Evolutionary conservation across 2,888 invertebrate species (phyloP).

Genomic region (Charanyca ferruginea): DNA sequence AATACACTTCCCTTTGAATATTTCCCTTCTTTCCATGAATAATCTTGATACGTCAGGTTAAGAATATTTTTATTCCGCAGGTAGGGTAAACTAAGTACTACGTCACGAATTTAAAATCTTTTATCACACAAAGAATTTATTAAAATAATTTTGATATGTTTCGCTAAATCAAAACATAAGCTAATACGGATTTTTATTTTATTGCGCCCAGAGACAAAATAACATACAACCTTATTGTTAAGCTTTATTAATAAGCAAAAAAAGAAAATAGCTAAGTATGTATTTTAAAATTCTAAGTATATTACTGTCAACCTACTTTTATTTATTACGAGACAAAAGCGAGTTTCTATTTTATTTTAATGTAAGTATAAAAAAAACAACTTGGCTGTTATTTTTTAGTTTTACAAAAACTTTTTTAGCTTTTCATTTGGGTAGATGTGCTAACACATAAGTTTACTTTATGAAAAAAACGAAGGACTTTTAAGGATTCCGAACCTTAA

Average conservation of each 20-base stretch:
- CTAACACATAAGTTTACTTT: background rate
- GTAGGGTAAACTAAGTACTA: conserved; percentile 47
- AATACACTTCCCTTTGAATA: conserved; percentile 11
- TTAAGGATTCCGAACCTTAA: no score
- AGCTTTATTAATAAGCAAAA: conserved; percentile 81
- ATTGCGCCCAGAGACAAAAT: conserved; percentile 68
- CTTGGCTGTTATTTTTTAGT: conserved; percentile 52
- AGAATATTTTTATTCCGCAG: background rate
- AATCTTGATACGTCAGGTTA: background rate
- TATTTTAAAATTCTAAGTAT: conserved; percentile 60
- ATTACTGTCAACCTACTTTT: conserved; percentile 69
- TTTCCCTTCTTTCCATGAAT: background rate
- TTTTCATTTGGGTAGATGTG: conserved; percentile 12
- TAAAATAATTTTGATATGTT: conserved; percentile 47
- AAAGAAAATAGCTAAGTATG: conserved; percentile 61
- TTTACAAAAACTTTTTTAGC: conserved; percentile 23
- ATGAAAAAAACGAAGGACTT: background rate
- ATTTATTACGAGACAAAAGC: conserved; percentile 69
- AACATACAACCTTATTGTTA: conserved; percentile 80
- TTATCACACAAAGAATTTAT: conserved; percentile 49
- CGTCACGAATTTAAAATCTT: conserved; percentile 49
- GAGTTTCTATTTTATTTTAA: conserved; percentile 74
- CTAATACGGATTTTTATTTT: conserved; percentile 11
- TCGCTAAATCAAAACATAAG: conserved; percentile 17
- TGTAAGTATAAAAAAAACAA: conserved; percentile 39